Conservation (phyloP, 2,113 vertebrate species). For the Amphiprion ocellaris region DNA sequence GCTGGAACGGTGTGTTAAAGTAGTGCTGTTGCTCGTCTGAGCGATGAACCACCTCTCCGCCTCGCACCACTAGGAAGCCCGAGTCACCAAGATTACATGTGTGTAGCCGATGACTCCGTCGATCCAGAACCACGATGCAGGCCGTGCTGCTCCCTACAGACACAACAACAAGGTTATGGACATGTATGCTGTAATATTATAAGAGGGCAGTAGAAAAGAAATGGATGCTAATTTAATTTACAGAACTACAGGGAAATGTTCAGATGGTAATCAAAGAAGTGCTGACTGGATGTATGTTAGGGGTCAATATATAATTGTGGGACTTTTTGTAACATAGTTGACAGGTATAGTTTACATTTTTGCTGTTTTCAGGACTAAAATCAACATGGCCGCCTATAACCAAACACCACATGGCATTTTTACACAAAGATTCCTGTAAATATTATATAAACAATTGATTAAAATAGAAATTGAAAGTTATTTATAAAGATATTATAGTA, state of each 20-base stretch:
- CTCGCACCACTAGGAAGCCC: slow-evolving; percentile 95
- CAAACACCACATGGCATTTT: too few relatives aligned
- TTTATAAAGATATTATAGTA: too few relatives aligned
- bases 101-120: slow-evolving; percentile 93
- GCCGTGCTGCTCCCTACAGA: slow-evolving; percentile 95
- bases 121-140: slow-evolving; percentile 93
- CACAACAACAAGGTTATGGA: neutral
- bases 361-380: too few relatives aligned
- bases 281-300: neutral
- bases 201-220: neutral
- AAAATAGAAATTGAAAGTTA: too few relatives aligned
- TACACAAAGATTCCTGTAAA: too few relatives aligned
- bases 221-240: too few relatives aligned
- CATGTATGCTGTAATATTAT: neutral
- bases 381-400: too few relatives aligned
- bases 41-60: slow-evolving; percentile 96
- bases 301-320: too few relatives aligned
- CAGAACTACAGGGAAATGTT: too few relatives aligned
- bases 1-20: slow-evolving; percentile 96
- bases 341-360: too few relatives aligned
- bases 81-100: slow-evolving; percentile 98
- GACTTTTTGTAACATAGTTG: too few relatives aligned
- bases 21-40: slow-evolving; percentile 98
- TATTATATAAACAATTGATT: too few relatives aligned
- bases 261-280: neutral